Evolutionary conservation across 1,140 invertebrate species (phyloP).

Genomic region (Drosophila pseudoobscura): DNA sequence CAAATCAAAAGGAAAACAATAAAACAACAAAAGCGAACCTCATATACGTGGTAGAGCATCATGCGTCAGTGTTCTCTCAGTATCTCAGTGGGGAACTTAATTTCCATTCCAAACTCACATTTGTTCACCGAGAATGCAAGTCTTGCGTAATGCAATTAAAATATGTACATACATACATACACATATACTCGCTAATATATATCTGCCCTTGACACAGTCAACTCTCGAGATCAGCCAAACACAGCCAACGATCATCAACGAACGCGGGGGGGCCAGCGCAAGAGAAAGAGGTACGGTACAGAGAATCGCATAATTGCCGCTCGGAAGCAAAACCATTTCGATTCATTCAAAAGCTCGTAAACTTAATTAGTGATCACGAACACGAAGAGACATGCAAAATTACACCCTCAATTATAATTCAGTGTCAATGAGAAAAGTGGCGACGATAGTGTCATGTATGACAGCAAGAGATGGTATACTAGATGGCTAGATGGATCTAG

Average conservation of each 20-base stretch:
- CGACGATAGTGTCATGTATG: conserved; percentile 12
- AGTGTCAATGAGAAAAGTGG: conserved; percentile 56
- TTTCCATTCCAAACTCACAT: conserved; percentile 8
- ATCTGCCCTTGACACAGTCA: conserved; percentile 69
- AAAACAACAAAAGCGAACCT: neutral
- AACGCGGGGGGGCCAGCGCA: neutral
- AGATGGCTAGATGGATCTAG: neutral
- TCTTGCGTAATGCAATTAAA: conserved; percentile 74
- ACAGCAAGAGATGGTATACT: neutral
- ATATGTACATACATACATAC: conserved; percentile 14
- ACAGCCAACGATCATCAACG: neutral
- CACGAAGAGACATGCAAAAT: conserved; percentile 27
- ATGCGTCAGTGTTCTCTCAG: conserved; percentile 25
- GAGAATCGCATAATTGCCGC: conserved; percentile 46
- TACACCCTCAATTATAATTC: conserved; percentile 54
- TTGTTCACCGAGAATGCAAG: conserved; percentile 56
- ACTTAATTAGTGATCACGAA: conserved; percentile 58
- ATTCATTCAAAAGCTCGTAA: conserved; percentile 68
- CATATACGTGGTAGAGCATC: neutral
- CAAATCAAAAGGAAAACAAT: conserved; percentile 25
- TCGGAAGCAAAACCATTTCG: conserved; percentile 67
- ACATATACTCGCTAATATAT: conserved; percentile 13
- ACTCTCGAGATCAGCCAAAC: conserved; percentile 41
- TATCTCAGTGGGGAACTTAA: neutral
- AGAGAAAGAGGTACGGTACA: neutral